phyloP scores from a whole-genome alignment of 2,113 vertebrate species.

The Macrotis lagotis region DNA sequence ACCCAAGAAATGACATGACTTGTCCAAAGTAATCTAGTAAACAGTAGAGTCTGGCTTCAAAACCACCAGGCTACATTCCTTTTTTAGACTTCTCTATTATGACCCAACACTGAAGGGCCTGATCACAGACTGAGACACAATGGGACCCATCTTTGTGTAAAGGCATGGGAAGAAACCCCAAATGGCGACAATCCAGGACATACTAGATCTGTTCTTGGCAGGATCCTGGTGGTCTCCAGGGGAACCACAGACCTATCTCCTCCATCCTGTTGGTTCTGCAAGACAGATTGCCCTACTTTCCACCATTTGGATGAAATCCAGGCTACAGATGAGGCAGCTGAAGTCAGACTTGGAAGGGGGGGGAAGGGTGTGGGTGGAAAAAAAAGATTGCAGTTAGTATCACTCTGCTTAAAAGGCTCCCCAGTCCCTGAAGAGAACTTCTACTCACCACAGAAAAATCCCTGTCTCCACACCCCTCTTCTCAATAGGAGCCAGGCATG shows the following conservation, averaged over 20 bases:
- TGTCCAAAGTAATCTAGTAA: not conserved
- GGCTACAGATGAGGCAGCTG: not conserved
- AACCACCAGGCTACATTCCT: too few species aligned
- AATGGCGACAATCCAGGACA: not conserved
- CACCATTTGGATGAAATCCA: not conserved
- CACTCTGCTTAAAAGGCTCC: not conserved
- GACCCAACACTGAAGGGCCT: not conserved
- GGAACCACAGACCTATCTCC: not conserved
- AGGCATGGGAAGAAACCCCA: not conserved
- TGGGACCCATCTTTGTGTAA: not conserved
- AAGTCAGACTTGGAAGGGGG: not conserved
- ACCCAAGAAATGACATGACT: not conserved
- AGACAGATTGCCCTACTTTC: not conserved
- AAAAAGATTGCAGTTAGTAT: not conserved
- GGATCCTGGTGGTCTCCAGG: constrained; percentile 1
- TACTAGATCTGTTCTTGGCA: not conserved
- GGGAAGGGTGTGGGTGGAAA: not conserved
- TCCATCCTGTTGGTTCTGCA: not conserved
- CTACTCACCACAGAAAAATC: not conserved
- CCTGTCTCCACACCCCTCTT: not conserved
- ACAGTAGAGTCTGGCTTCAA: not conserved
- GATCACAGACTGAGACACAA: not conserved
- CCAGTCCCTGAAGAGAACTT: not conserved
- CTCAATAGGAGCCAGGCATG: not conserved
- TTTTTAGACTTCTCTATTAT: too few species aligned